phyloP scores from a whole-genome alignment of 2,888 invertebrate genomes.

The Drosophila hamatofila region DNA sequence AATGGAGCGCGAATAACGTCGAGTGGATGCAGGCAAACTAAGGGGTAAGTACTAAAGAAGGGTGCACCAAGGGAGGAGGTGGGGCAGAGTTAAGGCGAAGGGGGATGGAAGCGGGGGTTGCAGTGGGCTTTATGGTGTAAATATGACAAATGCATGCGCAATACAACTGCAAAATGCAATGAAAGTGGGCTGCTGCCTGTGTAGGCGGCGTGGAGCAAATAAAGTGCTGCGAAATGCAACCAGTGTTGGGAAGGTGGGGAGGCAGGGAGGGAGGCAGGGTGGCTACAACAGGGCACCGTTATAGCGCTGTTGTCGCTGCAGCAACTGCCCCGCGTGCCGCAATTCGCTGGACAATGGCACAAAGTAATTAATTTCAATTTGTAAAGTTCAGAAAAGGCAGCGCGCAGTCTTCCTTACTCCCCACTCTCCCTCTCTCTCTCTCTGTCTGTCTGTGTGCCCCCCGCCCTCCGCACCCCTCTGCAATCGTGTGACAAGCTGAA shows the following conservation, averaged over 20 bases:
- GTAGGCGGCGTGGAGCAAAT: slow-evolving; percentile 9
- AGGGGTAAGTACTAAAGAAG: too few species aligned
- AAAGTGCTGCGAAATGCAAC: slow-evolving; percentile 17
- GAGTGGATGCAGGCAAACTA: slow-evolving; percentile 2
- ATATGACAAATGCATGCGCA: slow-evolving; percentile 58
- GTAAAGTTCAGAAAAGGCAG: slow-evolving; percentile 73
- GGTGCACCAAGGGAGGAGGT: not conserved
- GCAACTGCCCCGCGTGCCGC: slow-evolving; percentile 15
- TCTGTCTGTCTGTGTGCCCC: not conserved
- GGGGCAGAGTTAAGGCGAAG: fast-evolving
- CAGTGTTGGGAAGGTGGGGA: not conserved
- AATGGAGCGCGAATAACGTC: slow-evolving; percentile 42
- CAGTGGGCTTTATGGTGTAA: slow-evolving; percentile 20
- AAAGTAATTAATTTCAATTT: slow-evolving; percentile 82
- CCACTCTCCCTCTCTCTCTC: not conserved
- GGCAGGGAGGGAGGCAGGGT: fast-evolving
- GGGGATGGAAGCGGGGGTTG: not conserved
- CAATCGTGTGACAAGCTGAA: slow-evolving; percentile 70
- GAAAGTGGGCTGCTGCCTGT: not conserved
- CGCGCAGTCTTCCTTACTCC: slow-evolving; percentile 13
- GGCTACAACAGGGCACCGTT: slow-evolving; percentile 8
- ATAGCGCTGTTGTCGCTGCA: slow-evolving; percentile 20
- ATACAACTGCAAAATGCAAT: slow-evolving; percentile 28
- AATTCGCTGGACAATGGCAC: slow-evolving; percentile 55
- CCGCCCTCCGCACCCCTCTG: slow-evolving; percentile 10